Percentiles rank a stretch among this genome's conserved stretches.
These are phyloP conservation scores for Sminthurides bifidus DNA, from an alignment of 1,140 invertebrate genomes.

Conservation along the genomic window DNA sequence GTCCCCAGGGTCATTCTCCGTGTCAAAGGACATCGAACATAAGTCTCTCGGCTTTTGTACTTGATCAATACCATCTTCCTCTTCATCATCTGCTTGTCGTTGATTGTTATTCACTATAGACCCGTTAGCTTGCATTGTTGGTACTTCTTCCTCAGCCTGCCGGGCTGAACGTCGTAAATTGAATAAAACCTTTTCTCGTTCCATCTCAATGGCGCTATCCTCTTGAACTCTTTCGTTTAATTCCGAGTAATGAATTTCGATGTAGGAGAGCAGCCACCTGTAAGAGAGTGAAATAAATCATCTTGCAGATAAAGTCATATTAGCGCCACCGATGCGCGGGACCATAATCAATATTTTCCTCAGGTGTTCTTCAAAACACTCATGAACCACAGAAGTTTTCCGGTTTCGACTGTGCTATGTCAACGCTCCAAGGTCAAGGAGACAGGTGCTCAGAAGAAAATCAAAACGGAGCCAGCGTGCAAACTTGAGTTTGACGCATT, in stretches of 20 bases:
- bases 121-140: not conserved
- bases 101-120: not conserved
- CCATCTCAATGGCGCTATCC: not conserved
- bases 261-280: not conserved
- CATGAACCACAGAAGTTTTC: too few relatives aligned
- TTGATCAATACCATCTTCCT: conserved; percentile 5
- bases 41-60: not conserved
- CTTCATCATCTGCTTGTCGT: not conserved
- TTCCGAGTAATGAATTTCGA: not conserved
- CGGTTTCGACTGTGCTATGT: too few relatives aligned
- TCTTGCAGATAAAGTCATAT: too few relatives aligned
- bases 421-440: too few relatives aligned
- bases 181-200: not conserved
- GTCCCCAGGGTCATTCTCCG: not conserved
- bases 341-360: too few relatives aligned
- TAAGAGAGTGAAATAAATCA: too few relatives aligned
- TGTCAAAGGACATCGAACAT: not conserved
- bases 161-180: not conserved
- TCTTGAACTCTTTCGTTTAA: not conserved
- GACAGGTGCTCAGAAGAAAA: too few relatives aligned
- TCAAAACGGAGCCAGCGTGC: too few relatives aligned
- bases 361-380: too few relatives aligned
- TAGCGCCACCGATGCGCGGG: too few relatives aligned
- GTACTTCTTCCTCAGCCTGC: not conserved
- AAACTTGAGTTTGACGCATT: too few relatives aligned